phyloP scores from a whole-genome alignment of 53 echinoderm and acorn worm genomes.

The Echinometra lucunter region DNA sequence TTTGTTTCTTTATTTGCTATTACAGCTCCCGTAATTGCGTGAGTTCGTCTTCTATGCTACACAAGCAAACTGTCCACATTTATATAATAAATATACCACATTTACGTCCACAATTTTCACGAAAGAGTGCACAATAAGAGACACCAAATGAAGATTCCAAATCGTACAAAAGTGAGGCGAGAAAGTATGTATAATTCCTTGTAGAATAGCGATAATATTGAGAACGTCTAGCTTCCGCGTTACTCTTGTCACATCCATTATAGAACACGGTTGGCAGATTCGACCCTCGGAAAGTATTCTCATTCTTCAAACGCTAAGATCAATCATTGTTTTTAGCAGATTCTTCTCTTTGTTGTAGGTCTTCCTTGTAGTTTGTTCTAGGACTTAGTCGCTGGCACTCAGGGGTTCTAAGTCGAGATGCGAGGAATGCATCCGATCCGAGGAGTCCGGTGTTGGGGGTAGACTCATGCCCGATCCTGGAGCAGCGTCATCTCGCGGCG shows the following conservation, averaged over 20 bases:
- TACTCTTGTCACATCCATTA: neutral
- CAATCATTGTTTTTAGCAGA: conserved; percentile 34
- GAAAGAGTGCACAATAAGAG: conserved; percentile 59
- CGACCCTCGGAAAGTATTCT: neutral
- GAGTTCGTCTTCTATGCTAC: conserved; percentile 23
- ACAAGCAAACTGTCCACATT: conserved; percentile 48
- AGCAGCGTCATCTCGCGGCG: conserved; percentile 83
- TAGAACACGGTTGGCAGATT: conserved; percentile 11
- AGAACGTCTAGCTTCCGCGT: conserved; percentile 11
- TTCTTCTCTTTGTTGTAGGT: neutral
- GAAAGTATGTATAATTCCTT: conserved; percentile 45
- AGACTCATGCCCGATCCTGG: conserved; percentile 90
- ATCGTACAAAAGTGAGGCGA: conserved; percentile 73
- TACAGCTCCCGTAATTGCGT: conserved; percentile 43
- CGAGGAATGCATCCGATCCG: conserved; percentile 84
- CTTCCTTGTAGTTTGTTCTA: neutral
- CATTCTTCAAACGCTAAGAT: conserved; percentile 12
- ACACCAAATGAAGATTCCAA: conserved; percentile 61
- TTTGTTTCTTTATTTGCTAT: neutral
- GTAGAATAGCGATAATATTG: conserved; percentile 37
- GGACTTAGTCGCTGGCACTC: conserved; percentile 79
- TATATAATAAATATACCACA: conserved; percentile 58
- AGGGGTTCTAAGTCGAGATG: conserved; percentile 78
- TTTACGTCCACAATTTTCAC: conserved; percentile 46
- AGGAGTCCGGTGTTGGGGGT: conserved; percentile 95